Evolutionary conservation across 1,140 invertebrate species (phyloP), one percentile per base, ranked within the genome.

Genomic region (Listronotus bonariensis): DNA sequence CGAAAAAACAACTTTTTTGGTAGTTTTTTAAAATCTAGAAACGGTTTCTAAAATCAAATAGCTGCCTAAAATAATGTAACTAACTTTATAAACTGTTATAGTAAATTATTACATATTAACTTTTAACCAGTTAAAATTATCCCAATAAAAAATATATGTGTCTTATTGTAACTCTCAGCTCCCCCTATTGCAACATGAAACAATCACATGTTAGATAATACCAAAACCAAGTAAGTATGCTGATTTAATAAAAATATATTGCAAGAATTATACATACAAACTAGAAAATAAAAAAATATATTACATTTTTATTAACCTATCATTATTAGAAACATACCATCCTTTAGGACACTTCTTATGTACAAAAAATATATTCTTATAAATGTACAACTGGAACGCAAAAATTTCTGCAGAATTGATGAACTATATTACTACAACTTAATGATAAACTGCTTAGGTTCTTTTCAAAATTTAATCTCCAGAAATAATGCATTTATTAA

Each of bases 231-330:
- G 20, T 42, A 20, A 54, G n/a, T 58, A 15, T 48, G 14, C 15
- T 31, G 18, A 17, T 48, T 58, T 38, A 31, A 42, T 42, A 58
- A 45, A 58, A 58, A 65, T 65, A 65, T 65, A 65, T 65, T 65
- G 52, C 49, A 59, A 59, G 18, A 61, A 61, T 32, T 41, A 56
- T 65, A 65, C 55, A 56, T 62, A 58, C 32, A 5, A 58, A 48
- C 9, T 48, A 55, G 32, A 63, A 65, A 51, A 54, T 57, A 66
- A 66, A 66, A 66, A 66, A 59, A 66, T 59, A 57, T 66, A 56
- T 66, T 54, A 59, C 56, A 66, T 38, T 34, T 32, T 10, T 31
- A 31, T 56, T 42, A 42, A 42, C 38, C 53, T 57, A 43, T 20
- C 12, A 40, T 10, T 57, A 43, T 18, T 31, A 43, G 17, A 32